Evolutionary conservation across 2,888 invertebrate genomes (phyloP).

Genomic region (Chironomus riparius): DNA sequence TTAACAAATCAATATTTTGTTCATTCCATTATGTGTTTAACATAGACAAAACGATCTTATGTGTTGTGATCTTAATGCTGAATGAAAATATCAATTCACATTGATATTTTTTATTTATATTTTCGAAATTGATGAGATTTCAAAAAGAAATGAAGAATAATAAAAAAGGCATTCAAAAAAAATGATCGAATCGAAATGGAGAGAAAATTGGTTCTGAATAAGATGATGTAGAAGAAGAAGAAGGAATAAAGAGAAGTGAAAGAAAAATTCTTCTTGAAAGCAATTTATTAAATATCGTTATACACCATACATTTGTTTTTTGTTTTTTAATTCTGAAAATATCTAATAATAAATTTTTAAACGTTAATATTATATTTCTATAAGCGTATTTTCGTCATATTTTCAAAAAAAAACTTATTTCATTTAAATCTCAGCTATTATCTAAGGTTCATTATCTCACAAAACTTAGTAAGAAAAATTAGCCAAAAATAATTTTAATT

Average conservation of each 20-base stretch:
- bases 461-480: neutral
- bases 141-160: no score
- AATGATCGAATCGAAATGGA: no score
- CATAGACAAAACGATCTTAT: no score
- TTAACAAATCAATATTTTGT: no score
- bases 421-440: neutral
- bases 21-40: no score
- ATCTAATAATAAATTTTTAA: neutral
- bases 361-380: conserved; percentile 18
- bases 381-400: conserved; percentile 28
- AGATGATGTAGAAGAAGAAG: neutral
- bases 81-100: no score
- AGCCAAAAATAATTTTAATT: neutral
- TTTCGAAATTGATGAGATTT: no score
- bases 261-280: conserved; percentile 7
- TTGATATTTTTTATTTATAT: no score
- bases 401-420: neutral
- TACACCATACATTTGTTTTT: conserved; percentile 9
- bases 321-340: conserved; percentile 7
- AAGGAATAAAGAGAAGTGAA: neutral
- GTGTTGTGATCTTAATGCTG: no score
- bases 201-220: no score
- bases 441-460: neutral
- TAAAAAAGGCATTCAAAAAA: no score
- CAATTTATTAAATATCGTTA: conserved; percentile 3